Conservation (phyloP, 1,140 invertebrate genomes). For the Lepeophtheirus salmonis region DNA sequence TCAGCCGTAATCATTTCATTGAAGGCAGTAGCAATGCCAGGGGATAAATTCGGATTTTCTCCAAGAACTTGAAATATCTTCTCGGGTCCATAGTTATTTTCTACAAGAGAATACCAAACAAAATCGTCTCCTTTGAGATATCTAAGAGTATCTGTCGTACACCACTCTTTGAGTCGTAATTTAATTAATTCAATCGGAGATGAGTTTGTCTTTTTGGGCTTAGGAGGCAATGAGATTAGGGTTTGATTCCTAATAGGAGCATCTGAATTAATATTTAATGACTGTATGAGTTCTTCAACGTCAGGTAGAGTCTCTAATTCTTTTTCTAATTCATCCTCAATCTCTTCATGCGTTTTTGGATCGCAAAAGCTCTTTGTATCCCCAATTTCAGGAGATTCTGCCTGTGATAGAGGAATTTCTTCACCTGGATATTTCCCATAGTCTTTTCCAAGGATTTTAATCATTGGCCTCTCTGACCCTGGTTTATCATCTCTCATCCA, state of each 20-base stretch:
- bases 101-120: not conserved
- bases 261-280: not conserved
- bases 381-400: not conserved
- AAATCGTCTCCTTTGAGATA: conserved; percentile 7
- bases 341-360: not conserved
- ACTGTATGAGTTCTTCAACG: not conserved
- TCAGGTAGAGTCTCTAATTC: not conserved
- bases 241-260: not conserved
- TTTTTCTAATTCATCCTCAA: not conserved
- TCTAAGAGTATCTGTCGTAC: not conserved
- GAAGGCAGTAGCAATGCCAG: not conserved
- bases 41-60: not conserved
- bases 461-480: not conserved
- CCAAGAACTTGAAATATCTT: not conserved
- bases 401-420: not conserved
- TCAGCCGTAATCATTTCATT: not conserved
- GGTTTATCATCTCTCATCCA: not conserved
- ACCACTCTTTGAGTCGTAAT: not conserved
- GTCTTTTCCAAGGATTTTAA: not conserved
- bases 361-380: not conserved
- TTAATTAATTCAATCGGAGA: not conserved
- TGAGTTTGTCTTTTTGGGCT: not conserved
- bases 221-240: not conserved
- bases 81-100: not conserved
- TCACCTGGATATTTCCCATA: not conserved